Evolutionary conservation across 1,140 invertebrate genomes (phyloP), one percentile per base, ranked within the genome.

Genomic region (Aphidius gifuensis): DNA sequence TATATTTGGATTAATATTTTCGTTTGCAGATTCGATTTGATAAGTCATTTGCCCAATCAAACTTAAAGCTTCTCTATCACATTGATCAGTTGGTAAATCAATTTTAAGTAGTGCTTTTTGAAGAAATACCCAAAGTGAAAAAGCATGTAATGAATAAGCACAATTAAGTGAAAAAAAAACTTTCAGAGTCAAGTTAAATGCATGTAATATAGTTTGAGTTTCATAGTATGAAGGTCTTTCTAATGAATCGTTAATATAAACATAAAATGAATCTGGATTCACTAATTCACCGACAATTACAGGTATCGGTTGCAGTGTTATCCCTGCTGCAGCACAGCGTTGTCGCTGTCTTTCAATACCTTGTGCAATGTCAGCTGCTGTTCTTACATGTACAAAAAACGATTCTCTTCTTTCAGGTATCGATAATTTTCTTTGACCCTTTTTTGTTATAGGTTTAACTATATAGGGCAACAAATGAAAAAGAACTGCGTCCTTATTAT

Each of bases 41-140:
- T 39, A 7, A 4, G 9, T 9, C 39, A 61, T 53, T 9, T n/a
- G 32, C 16, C 21, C 60, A 8, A 61, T 61, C n/a, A 61, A 39
- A n/a, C 6, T 43, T 55, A 43, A 23, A 40, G n/a, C 55, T 16
- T 43, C 9, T 39, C 55, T 56, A 45, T n/a, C n/a, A n/a, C n/a
- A n/a, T n/a, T n/a, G n/a, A n/a, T 63, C 61, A 5, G 45, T 44
- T n/a, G 42, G 46, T 9, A 58, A 45, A 44, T 63, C 21, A 32
- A 63, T 63, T 44, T 51, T 46, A 50, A 38, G 58, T 6, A 58
- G n/a, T 6, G 47, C 55, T 63, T 58, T 63, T 58, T 63, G 56
- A 9, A 63, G 8, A 53, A 63, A 63, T 23, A 44, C 6, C 61
- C 61, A 63, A 57, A 62, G 47, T 5, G 16, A 38, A n/a, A 32